Base-by-base conservation (phyloP, 2,113 vertebrate species). In the Hirundichthys speculiger region DNA sequence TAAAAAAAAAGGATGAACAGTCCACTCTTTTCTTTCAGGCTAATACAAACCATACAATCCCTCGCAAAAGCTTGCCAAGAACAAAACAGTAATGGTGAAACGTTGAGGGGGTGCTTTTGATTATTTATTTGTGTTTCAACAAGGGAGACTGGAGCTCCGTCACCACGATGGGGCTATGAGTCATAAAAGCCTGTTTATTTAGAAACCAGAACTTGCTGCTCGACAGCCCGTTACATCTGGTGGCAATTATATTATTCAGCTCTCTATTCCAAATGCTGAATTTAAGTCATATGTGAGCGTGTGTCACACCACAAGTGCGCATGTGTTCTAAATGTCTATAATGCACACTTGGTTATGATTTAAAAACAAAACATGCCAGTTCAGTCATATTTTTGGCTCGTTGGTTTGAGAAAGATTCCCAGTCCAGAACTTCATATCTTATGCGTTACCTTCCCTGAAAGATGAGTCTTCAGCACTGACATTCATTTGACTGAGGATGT, bases 81-180 rank as follows among this genome's bases (percentile, higher is more conserved):
- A 82, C 51, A 74, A 71, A 79, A 82, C 61, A 62, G 77, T 78
- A 83, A 81, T 57, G 78, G 75, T 65, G 55, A 69, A 81, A 77
- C 72, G 45, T 60, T 68, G 79, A 39, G 82, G 85, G 81, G 85
- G 83, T 75, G 75, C 69, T 73, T 70, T 76, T 73, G 78, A 82
- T 90, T 91, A 92, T 91, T 92, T 93, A 91, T 92, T 92, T 93
- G 88, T 88, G 87, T 91, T 91, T 84, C 69, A 78, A 85, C 68
- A 58, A 78, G 69, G 86, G 82, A 89, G 91, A 91, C 86, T 73
- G 53, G 90, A 90, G 77, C 81, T 83, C 83, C 43, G 71, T 88
- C 82, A 84, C 82, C 84, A 84, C 88, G 64, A 67, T 82, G 86
- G 85, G 64, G 67, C 77, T 69, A 77, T 92, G 91, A 93, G 69